Base-by-base conservation (phyloP, 1,140 invertebrate species). In the Wiebesia pumilae region DNA sequence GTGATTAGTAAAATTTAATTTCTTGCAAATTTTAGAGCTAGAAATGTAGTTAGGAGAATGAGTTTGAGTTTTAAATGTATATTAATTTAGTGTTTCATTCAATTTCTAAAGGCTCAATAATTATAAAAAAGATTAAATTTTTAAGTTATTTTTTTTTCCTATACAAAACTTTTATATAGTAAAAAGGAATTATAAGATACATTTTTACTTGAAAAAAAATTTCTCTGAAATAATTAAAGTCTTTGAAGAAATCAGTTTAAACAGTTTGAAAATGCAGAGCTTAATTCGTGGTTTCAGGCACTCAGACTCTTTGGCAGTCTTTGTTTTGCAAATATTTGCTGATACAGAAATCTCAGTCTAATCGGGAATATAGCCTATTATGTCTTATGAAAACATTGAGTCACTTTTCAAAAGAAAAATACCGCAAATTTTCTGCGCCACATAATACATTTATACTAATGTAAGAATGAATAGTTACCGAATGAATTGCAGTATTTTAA, bases 281-380 rank as follows among this genome's bases (percentile, higher is more conserved):
- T 67, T 65, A 65, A 82, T 71, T 82, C 81, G 40, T 38, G 43
- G 43, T n/a, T 82, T 82, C 40, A 84, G 58, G 40, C 82, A 69
- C 58, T 24, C 33, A 65, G 7, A 27, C n/a, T n/a, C n/a, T n/a
- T n/a, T n/a, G n/a, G n/a, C n/a, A 82, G 75, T 85, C 80, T 38
- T n/a, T 83, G 82, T 88, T 81, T 80, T 71, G 67, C n/a, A 80
- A 83, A 83, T 80, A 83, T 73, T 83, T 73, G 81, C n/a, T 35
- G 51, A 27, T 62, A 62, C 24, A 62, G 24, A 27, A 62, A 62
- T 27, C 24, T 62, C 58, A 7, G 58, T 62, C 3, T 62, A 62
- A 21, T 27, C 21, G 14, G 27, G 0, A 62, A 62, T 27, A 62
- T 27, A 10, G 24, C 27, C 27, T 7, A 27, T 27, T 62, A 3